Conservation (phyloP, 1,140 invertebrate genomes). For the Anthonomus grandis region DNA sequence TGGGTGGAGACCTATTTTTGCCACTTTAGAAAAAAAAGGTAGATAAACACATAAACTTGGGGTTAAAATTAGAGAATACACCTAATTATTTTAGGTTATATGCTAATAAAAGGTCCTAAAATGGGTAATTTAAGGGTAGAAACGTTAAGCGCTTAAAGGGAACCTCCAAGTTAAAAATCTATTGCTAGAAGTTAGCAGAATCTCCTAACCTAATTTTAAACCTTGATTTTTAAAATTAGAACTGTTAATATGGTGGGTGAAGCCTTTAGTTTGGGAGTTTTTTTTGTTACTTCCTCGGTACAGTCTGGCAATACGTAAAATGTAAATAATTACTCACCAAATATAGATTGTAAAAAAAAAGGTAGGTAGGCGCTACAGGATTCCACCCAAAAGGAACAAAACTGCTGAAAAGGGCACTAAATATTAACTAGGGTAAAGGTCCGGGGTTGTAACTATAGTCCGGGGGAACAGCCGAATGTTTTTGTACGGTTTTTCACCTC, state of each 20-base stretch:
- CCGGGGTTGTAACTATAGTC: conserved; percentile 27
- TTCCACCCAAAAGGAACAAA: conserved; percentile 18
- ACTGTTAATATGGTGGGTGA: conserved; percentile 10
- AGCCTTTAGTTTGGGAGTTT: background rate
- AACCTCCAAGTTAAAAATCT: background rate
- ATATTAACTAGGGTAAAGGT: conserved; percentile 19
- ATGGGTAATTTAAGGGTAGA: background rate
- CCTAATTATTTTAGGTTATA: background rate
- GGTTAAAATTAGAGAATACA: background rate
- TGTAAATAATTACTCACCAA: background rate
- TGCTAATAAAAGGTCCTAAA: conserved; percentile 1
- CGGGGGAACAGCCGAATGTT: conserved; percentile 16
- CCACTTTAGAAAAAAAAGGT: conserved; percentile 6
- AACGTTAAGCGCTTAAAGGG: background rate
- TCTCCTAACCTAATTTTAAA: conserved; percentile 31
- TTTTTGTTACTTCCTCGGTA: background rate
- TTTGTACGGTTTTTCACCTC: conserved; percentile 17
- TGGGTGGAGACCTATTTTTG: conserved; percentile 25
- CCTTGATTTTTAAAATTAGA: conserved; percentile 24
- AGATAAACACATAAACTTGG: background rate
- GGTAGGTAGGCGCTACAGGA: conserved; percentile 18
- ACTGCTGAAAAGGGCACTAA: conserved; percentile 14
- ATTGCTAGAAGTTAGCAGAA: conserved; percentile 3
- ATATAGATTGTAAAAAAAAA: background rate
- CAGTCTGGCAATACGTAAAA: background rate